Percentiles rank a stretch among this genome's conserved stretches.
Evolutionary conservation across 2,797 vertebrate species (phyloP).

Genomic region (Sternotherus odoratus): DNA sequence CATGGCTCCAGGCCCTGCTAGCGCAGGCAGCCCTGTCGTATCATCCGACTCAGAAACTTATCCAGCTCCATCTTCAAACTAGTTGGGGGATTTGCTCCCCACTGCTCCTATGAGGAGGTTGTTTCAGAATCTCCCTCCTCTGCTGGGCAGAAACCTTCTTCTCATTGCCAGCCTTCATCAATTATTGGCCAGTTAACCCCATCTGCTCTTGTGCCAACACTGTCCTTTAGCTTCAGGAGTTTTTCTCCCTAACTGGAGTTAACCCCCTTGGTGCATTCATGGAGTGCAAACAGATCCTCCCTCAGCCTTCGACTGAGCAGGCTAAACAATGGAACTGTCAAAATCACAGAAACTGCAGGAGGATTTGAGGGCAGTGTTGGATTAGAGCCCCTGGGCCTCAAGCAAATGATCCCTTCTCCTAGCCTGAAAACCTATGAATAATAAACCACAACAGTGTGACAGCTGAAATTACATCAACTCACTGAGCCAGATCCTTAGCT

Average conservation of each 20-base stretch:
- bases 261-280: neutral
- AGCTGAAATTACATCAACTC: neutral
- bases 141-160: neutral
- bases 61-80: neutral
- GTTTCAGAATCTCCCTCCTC: neutral
- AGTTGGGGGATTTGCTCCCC: neutral
- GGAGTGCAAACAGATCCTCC: neutral
- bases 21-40: neutral
- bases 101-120: neutral
- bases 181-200: neutral
- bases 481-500: neutral
- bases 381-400: neutral
- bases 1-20: no score
- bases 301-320: neutral
- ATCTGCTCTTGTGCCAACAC: neutral
- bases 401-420: neutral
- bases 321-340: neutral
- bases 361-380: neutral
- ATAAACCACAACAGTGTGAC: neutral
- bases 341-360: neutral
- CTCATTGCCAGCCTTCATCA: neutral
- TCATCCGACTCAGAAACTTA: neutral
- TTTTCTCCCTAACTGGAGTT: neutral
- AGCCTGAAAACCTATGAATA: neutral
- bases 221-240: neutral